phyloP scores from a whole-genome alignment of 1,140 invertebrate species.

The Hypothenemus hampei region DNA sequence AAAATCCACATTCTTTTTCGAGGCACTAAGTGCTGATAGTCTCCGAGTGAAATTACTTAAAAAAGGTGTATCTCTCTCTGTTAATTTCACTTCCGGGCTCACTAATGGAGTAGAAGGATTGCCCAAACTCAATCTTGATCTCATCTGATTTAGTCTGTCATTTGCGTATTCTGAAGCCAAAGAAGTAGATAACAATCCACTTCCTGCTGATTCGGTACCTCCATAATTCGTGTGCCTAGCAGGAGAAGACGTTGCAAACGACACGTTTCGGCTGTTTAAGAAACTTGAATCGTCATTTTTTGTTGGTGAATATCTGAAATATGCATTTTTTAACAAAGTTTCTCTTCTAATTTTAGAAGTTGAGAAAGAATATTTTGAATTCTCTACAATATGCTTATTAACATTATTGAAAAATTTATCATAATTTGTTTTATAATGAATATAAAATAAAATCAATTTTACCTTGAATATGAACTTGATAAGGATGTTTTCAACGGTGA shows the following conservation, averaged over 20 bases:
- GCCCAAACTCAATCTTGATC: conserved; percentile 34
- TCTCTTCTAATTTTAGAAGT: neutral
- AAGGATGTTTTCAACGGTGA: conserved; percentile 13
- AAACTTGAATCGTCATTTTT: conserved; percentile 52
- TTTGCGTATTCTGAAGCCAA: conserved; percentile 40
- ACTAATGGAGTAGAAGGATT: conserved; percentile 16
- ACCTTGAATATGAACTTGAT: conserved; percentile 19
- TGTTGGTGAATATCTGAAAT: conserved; percentile 42
- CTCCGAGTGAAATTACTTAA: conserved; percentile 61
- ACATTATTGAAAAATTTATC: too few relatives aligned
- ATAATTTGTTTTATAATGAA: too few relatives aligned
- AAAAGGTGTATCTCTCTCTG: conserved; percentile 54
- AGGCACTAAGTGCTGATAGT: conserved; percentile 51
- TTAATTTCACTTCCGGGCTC: neutral
- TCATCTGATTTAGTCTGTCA: conserved; percentile 52
- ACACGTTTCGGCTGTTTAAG: conserved; percentile 55
- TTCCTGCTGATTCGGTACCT: conserved; percentile 27
- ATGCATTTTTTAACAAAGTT: too few relatives aligned
- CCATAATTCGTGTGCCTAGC: conserved; percentile 21
- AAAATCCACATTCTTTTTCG: conserved; percentile 43
- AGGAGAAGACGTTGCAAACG: conserved; percentile 43
- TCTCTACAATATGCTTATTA: too few relatives aligned
- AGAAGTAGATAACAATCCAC: conserved; percentile 9
- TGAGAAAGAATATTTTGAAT: too few relatives aligned
- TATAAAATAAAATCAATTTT: neutral